Conservation (phyloP, 30 jellyfish, hydroid and myxozoan genomes). For the Turritopsis dohrnii region DNA sequence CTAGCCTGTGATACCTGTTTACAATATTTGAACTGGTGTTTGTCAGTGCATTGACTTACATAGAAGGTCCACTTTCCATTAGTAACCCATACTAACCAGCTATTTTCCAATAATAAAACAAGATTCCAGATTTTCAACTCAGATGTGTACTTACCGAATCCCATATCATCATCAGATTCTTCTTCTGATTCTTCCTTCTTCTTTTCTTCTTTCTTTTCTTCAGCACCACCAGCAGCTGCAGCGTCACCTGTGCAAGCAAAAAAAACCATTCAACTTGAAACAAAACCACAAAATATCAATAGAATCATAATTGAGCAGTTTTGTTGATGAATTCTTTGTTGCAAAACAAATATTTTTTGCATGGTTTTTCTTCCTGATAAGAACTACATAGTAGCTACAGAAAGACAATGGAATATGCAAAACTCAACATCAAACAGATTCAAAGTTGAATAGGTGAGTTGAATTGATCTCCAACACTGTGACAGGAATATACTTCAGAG, state of each 20-base stretch:
- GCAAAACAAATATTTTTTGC: constrained; percentile 38
- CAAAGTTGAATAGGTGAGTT: constrained; percentile 21
- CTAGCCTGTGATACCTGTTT: too few species aligned
- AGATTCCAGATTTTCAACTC: too few species aligned
- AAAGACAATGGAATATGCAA: constrained; percentile 92
- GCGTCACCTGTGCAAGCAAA: constrained; percentile 39
- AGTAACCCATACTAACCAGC: too few species aligned
- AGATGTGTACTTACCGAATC: constrained; percentile 70
- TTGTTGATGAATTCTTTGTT: too few species aligned
- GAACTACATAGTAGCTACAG: constrained; percentile 75
- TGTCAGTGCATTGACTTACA: too few species aligned
- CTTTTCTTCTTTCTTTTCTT: constrained; percentile 66
- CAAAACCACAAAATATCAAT: neutral
- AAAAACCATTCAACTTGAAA: neutral
- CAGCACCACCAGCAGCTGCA: constrained; percentile 42
- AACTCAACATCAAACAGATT: constrained; percentile 18
- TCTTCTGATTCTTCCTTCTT: constrained; percentile 72
- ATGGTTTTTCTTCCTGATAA: constrained; percentile 89
- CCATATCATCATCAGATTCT: constrained; percentile 98
- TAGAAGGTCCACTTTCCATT: too few species aligned
- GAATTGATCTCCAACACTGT: constrained; percentile 61
- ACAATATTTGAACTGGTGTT: too few species aligned
- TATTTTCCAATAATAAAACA: too few species aligned
- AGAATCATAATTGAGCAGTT: too few species aligned
- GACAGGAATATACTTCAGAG: constrained; percentile 55